A percentile compares a stretch with the other conserved stretches of the same genome.
These are phyloP conservation scores for Polyommatus icarus DNA, from an alignment of 2,888 invertebrate species.

Conservation along the genomic window DNA sequence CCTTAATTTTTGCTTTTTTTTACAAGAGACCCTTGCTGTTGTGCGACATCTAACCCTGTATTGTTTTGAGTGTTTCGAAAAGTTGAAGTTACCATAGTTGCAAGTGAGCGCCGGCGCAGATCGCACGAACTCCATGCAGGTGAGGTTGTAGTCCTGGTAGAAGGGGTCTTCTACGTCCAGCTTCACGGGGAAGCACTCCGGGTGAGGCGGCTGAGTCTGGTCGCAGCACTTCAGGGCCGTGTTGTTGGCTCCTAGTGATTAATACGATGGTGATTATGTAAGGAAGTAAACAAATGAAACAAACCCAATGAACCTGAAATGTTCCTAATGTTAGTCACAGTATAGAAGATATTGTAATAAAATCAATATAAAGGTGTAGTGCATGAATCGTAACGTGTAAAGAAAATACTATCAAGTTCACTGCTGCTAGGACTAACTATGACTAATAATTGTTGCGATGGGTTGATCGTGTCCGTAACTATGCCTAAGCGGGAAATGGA, in stretches of 20 bases:
- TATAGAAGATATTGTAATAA: background rate
- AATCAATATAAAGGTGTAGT: background rate
- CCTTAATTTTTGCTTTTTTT: background rate
- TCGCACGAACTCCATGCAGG: constrained; percentile 92
- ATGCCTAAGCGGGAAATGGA: no score
- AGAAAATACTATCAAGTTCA: no score
- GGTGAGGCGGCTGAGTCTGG: constrained; percentile 74
- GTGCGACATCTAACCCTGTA: background rate
- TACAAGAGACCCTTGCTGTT: background rate
- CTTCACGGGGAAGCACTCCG: constrained; percentile 90
- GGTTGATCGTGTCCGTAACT: no score
- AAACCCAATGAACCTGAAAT: background rate
- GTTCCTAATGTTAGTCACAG: background rate
- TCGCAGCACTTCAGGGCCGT: constrained; percentile 89
- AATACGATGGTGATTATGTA: background rate
- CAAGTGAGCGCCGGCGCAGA: constrained; percentile 90
- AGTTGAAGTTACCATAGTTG: constrained; percentile 79
- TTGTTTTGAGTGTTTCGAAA: background rate
- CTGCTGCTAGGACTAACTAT: no score
- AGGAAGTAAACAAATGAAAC: background rate
- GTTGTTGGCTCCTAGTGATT: constrained; percentile 80
- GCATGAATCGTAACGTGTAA: no score
- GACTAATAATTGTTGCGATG: no score
- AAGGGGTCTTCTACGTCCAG: constrained; percentile 85
- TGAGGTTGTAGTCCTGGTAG: constrained; percentile 83